A percentile compares a stretch with the other conserved stretches of the same genome.
Conservation (phyloP, 2,113 vertebrate genomes). For the Charina bottae region DNA sequence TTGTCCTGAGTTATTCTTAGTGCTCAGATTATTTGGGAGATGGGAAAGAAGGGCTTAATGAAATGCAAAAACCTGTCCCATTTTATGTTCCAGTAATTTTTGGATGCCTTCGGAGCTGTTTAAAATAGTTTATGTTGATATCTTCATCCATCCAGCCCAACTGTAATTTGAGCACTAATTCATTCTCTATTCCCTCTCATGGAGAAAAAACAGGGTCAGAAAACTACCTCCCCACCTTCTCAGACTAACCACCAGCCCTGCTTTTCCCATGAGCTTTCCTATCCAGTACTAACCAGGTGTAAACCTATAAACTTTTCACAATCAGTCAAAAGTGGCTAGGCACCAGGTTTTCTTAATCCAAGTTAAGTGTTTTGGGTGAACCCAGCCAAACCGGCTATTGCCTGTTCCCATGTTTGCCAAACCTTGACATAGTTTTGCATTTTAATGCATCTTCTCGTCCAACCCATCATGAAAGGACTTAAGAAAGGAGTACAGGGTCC, state of each 20-base stretch:
- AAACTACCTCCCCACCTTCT: neutral
- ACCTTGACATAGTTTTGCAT: too few relatives aligned
- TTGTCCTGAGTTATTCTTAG: neutral
- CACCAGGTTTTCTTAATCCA: too few relatives aligned
- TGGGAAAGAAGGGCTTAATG: neutral
- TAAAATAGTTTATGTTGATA: too few relatives aligned
- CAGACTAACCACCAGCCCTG: neutral
- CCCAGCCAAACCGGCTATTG: too few relatives aligned
- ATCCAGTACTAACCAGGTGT: neutral
- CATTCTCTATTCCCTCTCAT: neutral
- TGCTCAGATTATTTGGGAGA: neutral
- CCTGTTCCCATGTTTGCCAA: too few relatives aligned
- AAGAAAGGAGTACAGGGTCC: too few relatives aligned
- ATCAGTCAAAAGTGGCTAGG: too few relatives aligned
- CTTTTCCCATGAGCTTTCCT: neutral
- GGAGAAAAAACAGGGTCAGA: neutral
- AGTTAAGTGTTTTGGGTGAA: too few relatives aligned
- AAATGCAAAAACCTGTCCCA: neutral
- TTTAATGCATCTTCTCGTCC: too few relatives aligned
- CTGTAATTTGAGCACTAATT: neutral
- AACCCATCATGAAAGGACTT: too few relatives aligned
- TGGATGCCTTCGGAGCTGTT: neutral
- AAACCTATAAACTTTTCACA: neutral
- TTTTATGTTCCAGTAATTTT: neutral
- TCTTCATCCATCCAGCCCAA: neutral